Conservation (phyloP, 2,888 invertebrate genomes). For the Apoda limacodes region DNA sequence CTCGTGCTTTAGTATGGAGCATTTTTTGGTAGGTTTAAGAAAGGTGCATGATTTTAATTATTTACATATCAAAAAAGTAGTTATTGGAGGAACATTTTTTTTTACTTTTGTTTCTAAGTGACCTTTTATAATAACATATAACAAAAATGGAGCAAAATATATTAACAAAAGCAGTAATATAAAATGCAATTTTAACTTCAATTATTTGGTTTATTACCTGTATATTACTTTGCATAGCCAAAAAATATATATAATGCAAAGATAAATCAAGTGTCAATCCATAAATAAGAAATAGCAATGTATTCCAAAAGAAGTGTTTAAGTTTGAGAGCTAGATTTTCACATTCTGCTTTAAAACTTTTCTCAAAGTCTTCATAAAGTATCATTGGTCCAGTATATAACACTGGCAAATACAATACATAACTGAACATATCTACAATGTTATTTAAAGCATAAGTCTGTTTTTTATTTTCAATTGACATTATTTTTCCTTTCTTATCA, state of each 20-base stretch:
- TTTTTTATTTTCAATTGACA: constrained; percentile 11
- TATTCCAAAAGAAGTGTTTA: constrained; percentile 45
- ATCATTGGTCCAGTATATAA: constrained; percentile 88
- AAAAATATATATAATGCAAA: constrained; percentile 86
- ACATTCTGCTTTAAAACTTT: constrained; percentile 35
- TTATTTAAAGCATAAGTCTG: constrained; percentile 17
- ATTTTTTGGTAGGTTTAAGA: too few relatives aligned
- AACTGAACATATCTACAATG: constrained; percentile 73
- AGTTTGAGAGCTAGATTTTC: constrained; percentile 35
- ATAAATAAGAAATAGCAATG: constrained; percentile 75
- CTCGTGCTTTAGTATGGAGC: too few relatives aligned
- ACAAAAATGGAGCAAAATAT: too few relatives aligned
- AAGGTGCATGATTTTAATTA: too few relatives aligned
- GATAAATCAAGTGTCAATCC: constrained; percentile 75
- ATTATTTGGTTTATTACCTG: constrained; percentile 73
- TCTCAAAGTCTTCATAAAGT: constrained; percentile 77
- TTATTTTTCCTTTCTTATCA: constrained; percentile 29
- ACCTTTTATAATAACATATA: too few relatives aligned
- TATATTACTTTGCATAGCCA: constrained; percentile 77
- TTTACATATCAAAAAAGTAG: too few relatives aligned
- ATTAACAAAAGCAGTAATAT: constrained; percentile 3
- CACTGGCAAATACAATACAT: constrained; percentile 86
- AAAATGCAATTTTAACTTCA: constrained; percentile 66
- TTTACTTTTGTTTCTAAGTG: too few relatives aligned
- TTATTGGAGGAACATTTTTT: too few relatives aligned